A percentile compares a stretch with the other conserved stretches of the same genome.
Evolutionary conservation across 2,888 invertebrate genomes (phyloP).

Genomic region (Aphidoletes aphidimyza): DNA sequence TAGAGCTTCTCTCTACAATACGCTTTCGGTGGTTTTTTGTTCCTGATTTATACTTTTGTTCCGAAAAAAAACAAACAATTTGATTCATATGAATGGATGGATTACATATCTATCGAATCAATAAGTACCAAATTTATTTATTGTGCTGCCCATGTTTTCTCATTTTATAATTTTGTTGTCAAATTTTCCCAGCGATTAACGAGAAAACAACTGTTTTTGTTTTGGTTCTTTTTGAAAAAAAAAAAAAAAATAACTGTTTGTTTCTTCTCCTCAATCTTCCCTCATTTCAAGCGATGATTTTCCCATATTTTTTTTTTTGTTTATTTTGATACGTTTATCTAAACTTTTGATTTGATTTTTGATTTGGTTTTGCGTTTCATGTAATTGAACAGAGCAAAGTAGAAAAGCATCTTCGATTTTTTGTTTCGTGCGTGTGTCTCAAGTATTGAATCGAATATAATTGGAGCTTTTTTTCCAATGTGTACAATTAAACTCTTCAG

Average conservation of each 20-base stretch:
- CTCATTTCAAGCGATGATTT: background rate
- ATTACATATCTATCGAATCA: background rate
- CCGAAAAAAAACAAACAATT: too few species aligned
- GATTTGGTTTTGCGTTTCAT: conserved; percentile 41
- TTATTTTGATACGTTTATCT: background rate
- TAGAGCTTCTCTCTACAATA: conserved; percentile 52
- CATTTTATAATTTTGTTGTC: conserved; percentile 15
- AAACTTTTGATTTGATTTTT: background rate
- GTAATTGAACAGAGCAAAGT: conserved; percentile 29
- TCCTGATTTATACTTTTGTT: conserved; percentile 53
- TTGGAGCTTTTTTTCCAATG: too few species aligned
- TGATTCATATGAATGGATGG: conserved; percentile 4
- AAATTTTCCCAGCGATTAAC: background rate
- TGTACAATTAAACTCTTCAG: too few species aligned
- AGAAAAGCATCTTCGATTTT: conserved; percentile 18
- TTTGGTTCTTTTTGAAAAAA: background rate
- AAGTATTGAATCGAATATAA: too few species aligned
- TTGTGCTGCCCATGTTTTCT: background rate
- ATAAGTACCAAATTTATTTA: too few species aligned
- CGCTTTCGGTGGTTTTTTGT: conserved; percentile 56
- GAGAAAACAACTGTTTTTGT: too few species aligned
- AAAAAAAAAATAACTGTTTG: background rate
- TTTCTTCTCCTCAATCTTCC: background rate
- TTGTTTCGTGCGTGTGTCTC: too few species aligned
- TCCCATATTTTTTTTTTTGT: conserved; percentile 1